Conservation (phyloP, 2,113 vertebrate species). For the Pogonocichla stellata region DNA sequence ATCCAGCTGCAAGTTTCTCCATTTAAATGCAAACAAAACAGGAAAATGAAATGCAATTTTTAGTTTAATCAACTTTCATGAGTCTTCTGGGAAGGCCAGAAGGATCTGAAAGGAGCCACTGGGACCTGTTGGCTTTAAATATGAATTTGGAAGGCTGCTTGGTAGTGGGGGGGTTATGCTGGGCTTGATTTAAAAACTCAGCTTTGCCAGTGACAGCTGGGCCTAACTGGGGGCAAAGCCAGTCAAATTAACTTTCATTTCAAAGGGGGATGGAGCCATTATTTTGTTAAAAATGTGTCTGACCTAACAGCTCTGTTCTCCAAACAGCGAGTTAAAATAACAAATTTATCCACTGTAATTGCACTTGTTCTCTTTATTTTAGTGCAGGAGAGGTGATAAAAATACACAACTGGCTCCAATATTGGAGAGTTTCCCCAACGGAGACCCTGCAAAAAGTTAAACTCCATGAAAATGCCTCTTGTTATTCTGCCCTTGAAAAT, state of each 20-base stretch:
- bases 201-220: neutral
- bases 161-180: neutral
- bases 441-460: neutral
- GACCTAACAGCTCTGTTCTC: neutral
- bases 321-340: neutral
- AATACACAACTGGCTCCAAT: neutral
- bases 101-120: conserved; percentile 36
- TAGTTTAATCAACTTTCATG: conserved; percentile 67
- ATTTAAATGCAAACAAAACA: conserved; percentile 66
- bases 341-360: neutral
- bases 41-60: conserved; percentile 60
- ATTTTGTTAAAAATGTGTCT: neutral
- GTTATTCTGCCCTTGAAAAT: neutral
- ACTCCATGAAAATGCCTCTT: neutral
- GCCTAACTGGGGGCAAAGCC: neutral
- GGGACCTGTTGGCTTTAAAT: conserved; percentile 52
- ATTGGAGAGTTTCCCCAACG: neutral
- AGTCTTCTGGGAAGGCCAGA: conserved; percentile 40
- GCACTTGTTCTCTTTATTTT: neutral
- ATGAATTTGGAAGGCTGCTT: conserved; percentile 45
- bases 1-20: conserved; percentile 42
- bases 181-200: neutral
- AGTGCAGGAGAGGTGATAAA: neutral
- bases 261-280: neutral
- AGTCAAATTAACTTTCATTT: neutral